Evolutionary conservation across 2,113 vertebrate genomes (phyloP).

Genomic region (Psittacus erithacus): DNA sequence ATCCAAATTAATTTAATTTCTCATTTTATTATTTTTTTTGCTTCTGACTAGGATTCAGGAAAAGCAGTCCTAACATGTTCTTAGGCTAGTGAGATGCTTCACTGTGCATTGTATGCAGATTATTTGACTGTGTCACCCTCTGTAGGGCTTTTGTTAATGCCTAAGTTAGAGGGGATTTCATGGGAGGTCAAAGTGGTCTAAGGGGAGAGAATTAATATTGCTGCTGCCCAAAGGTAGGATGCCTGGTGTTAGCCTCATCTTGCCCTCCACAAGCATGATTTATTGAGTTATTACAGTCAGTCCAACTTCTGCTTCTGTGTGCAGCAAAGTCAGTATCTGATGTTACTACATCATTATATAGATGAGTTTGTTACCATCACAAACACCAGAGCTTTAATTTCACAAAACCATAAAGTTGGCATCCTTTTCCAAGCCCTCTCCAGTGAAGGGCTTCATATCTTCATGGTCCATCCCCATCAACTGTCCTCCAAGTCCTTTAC

Average conservation of each 20-base stretch:
- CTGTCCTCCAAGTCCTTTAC: background rate
- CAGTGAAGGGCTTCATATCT: accelerated
- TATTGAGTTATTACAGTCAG: background rate
- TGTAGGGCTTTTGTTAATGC: background rate
- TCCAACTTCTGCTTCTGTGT: background rate
- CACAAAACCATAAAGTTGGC: background rate
- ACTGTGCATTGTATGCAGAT: background rate
- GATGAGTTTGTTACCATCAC: background rate
- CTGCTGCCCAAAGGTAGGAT: background rate
- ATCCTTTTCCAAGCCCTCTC: background rate
- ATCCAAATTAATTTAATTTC: background rate
- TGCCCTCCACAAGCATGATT: background rate
- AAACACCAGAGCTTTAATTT: background rate
- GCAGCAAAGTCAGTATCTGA: background rate
- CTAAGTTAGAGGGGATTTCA: background rate
- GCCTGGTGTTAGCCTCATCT: background rate
- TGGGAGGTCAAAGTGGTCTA: background rate
- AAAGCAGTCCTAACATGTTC: background rate
- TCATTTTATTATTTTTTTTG: background rate
- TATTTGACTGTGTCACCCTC: background rate
- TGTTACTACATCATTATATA: background rate
- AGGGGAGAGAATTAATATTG: background rate
- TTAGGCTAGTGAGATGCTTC: background rate
- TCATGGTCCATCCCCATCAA: background rate
- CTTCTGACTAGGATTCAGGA: background rate